Conservation (phyloP, 1,140 invertebrate genomes). For the Drosophila auraria region DNA sequence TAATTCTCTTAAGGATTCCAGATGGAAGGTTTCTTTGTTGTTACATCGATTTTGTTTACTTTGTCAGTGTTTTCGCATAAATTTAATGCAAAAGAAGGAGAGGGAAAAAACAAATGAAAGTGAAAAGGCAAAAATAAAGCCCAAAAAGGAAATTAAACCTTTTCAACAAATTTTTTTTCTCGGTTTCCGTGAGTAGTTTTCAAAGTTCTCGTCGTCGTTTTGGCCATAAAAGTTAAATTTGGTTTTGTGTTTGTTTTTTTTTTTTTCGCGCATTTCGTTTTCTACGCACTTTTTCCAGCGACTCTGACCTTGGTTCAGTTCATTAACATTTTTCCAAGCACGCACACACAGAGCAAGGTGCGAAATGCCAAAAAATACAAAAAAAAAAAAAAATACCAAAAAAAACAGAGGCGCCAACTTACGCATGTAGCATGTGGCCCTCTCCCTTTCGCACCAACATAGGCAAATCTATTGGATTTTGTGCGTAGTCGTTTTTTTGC, state of each 20-base stretch:
- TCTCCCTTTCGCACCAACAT: slow-evolving; percentile 11
- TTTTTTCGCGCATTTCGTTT: slow-evolving; percentile 35
- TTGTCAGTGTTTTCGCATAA: slow-evolving; percentile 8
- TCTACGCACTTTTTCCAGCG: slow-evolving; percentile 65
- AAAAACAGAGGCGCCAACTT: slow-evolving; percentile 30
- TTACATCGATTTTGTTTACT: slow-evolving; percentile 4
- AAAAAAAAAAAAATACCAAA: slow-evolving; percentile 9
- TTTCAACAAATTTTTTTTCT: slow-evolving; percentile 3
- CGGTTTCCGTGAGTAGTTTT: slow-evolving; percentile 16
- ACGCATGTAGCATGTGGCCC: slow-evolving; percentile 29
- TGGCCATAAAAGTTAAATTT: slow-evolving; percentile 34
- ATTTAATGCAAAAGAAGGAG: neutral
- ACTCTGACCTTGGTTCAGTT: slow-evolving; percentile 75
- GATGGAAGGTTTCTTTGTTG: neutral
- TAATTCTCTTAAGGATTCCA: no score
- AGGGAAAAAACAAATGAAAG: slow-evolving; percentile 10
- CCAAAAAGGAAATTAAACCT: slow-evolving; percentile 15
- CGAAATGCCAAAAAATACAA: slow-evolving; percentile 43
- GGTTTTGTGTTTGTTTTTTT: slow-evolving; percentile 30
- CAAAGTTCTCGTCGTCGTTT: neutral
- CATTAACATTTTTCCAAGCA: slow-evolving; percentile 74
- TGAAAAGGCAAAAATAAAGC: slow-evolving; percentile 15
- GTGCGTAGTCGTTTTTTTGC: slow-evolving; percentile 6
- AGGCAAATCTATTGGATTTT: slow-evolving; percentile 26
- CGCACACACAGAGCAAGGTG: slow-evolving; percentile 41